phyloP scores from a whole-genome alignment of 1,140 invertebrate species.

The Bombus superbus region DNA sequence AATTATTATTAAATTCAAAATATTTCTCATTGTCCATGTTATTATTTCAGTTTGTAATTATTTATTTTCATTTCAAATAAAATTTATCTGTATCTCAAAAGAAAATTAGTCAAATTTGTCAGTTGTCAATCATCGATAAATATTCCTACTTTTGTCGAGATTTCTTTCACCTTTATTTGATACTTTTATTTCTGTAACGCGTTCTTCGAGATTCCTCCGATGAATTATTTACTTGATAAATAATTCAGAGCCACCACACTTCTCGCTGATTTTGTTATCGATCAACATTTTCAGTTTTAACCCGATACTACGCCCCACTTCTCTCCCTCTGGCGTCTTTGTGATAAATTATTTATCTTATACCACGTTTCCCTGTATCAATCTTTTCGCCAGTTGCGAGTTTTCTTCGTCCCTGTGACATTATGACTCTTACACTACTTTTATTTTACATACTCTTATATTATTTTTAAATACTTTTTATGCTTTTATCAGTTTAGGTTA shows the following conservation, averaged over 20 bases:
- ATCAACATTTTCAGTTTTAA: neutral
- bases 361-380: neutral
- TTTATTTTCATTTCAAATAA: too few relatives aligned
- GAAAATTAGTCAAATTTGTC: too few relatives aligned
- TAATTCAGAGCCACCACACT: neutral
- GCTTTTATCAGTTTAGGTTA: too few relatives aligned
- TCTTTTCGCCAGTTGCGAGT: neutral
- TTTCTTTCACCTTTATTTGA: neutral
- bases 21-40: too few relatives aligned
- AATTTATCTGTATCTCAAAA: too few relatives aligned
- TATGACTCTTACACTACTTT: neutral
- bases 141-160: neutral
- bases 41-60: too few relatives aligned
- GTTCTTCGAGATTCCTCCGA: neutral
- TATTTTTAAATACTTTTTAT: neutral
- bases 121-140: too few relatives aligned
- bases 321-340: neutral
- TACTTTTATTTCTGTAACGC: neutral
- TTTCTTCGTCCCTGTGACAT: neutral
- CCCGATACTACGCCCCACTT: neutral
- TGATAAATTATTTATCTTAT: slow-evolving; percentile 7
- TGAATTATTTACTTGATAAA: slow-evolving; percentile 30
- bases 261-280: slow-evolving; percentile 3
- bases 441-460: too few relatives aligned
- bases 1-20: too few relatives aligned